Conservation (phyloP, 2,888 invertebrate genomes). For the Monopis laevigella region DNA sequence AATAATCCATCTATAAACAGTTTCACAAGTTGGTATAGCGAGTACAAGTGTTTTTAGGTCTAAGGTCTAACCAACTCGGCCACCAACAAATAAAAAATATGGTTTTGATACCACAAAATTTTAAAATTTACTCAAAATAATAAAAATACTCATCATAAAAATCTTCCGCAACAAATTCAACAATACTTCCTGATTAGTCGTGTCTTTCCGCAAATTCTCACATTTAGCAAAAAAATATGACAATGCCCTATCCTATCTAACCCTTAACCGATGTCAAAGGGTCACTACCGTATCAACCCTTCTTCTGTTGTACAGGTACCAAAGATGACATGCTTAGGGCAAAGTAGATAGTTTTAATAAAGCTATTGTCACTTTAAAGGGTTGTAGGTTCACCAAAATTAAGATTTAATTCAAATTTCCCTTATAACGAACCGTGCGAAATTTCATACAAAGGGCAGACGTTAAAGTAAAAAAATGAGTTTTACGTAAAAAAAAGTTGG, state of each 20-base stretch:
- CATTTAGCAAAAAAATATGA: constrained; percentile 32
- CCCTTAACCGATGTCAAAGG: constrained; percentile 35
- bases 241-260: constrained; percentile 11
- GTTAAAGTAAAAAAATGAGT: constrained; percentile 22
- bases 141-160: too few relatives aligned
- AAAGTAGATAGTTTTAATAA: constrained; percentile 36
- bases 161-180: too few relatives aligned
- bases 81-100: too few relatives aligned
- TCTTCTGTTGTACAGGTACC: constrained; percentile 45
- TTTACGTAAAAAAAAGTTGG: constrained; percentile 23
- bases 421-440: constrained; percentile 61
- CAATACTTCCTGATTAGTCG: constrained; percentile 34
- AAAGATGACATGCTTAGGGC: constrained; percentile 29
- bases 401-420: constrained; percentile 52
- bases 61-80: too few relatives aligned
- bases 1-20: too few relatives aligned
- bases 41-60: too few relatives aligned
- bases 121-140: too few relatives aligned
- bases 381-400: constrained; percentile 47
- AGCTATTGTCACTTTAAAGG: constrained; percentile 44
- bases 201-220: constrained; percentile 30
- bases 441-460: constrained; percentile 37
- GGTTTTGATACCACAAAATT: too few relatives aligned
- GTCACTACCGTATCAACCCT: constrained; percentile 53
- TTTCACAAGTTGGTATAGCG: too few relatives aligned